Base-by-base conservation (phyloP, 2,888 invertebrate genomes). In the Pyrrhia umbra region DNA sequence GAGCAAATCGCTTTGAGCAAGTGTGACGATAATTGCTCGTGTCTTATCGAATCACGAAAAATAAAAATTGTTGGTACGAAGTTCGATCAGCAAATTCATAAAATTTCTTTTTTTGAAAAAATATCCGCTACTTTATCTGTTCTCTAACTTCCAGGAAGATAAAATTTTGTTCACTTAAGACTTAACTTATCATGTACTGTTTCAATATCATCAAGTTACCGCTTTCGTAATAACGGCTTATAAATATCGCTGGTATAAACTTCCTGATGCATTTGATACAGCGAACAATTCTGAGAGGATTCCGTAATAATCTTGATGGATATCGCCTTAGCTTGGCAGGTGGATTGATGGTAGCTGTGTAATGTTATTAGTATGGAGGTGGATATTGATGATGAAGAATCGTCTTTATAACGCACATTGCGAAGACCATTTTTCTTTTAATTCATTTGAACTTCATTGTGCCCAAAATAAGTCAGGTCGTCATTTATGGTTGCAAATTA, bases 251-350 rank as follows among this genome's bases (percentile, higher is more conserved):
- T n/a, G 20, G 27, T 21, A 9, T 43, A 45, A 45, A 20, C 25
- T 47, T 70, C 16, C 13, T 18, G 13, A 30, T 18, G 40, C 34
- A 23, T 43, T 16, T 27, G 25, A 8, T 51, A 47, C 8, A n/a
- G 47, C 37, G 45, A 46, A 71, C 54, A 25, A 64, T 55, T 55
- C 72, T 49, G 49, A 64, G 49, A 68, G 54, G 45, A 63, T 50
- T 18, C 37, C 64, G 52, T 47, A 49, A 49, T 52, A 54, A 63
- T 71, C 64, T 49, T 63, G 67, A 68, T 71, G 52, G 67, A 68
- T 71, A 52, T 23, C 5, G 63, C 18, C 15, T 66, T 34, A 16
- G 15, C 16, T 20, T 63, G 64, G 71, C 66, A 51, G 42, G 47
- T 54, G 16, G 30, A 68, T 68, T 68, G 37, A 49, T 67, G 52